phyloP scores from a whole-genome alignment of 2,797 vertebrate genomes.

The Carduelis carduelis region DNA sequence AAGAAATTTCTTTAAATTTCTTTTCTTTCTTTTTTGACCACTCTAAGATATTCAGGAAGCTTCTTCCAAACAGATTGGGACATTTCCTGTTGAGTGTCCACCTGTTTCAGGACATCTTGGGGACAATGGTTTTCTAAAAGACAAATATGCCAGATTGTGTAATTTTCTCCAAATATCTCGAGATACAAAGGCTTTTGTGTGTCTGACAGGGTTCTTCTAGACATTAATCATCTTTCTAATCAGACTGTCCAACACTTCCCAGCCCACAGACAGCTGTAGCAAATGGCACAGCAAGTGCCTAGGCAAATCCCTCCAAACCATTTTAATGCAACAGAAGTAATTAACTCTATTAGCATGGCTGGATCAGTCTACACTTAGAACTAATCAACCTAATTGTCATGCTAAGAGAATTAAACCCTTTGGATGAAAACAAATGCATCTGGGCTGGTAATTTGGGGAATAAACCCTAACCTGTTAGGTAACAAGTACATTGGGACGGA shows the following conservation, averaged over 20 bases:
- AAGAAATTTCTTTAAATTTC: neutral
- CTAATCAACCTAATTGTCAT: conserved; percentile 32
- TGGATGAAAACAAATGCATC: neutral
- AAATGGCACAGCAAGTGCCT: neutral
- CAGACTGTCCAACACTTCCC: neutral
- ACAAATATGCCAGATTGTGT: neutral
- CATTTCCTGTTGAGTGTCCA: neutral
- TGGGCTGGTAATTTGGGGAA: neutral
- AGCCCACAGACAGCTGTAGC: conserved; percentile 22
- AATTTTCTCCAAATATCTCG: neutral
- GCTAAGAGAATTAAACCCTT: neutral
- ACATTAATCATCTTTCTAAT: neutral
- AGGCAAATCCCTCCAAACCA: conserved; percentile 2
- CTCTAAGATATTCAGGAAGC: neutral
- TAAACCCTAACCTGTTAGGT: neutral
- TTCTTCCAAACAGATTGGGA: neutral
- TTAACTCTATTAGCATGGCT: conserved; percentile 36
- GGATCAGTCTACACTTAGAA: conserved; percentile 9
- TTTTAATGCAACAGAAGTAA: neutral
- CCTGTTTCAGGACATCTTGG: neutral
- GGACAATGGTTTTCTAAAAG: neutral
- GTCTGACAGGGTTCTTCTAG: neutral
- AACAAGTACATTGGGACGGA: neutral
- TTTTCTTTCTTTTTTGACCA: neutral
- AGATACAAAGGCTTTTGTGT: neutral